Evolutionary conservation across 2,888 invertebrate species (phyloP), one percentile per base, ranked within the genome.

Genomic region (Leucophora obtusa): DNA sequence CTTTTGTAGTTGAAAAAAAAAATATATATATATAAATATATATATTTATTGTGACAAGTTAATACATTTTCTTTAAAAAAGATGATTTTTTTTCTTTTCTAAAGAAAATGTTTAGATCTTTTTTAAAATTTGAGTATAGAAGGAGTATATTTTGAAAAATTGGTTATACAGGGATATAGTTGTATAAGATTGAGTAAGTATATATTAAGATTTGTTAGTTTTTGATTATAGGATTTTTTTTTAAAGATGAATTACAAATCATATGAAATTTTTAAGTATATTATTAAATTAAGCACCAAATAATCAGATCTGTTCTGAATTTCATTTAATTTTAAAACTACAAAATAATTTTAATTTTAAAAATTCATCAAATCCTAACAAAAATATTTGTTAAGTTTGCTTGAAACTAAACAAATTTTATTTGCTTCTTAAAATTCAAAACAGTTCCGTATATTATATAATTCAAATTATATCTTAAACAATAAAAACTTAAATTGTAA

Each of bases 261-360:
- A 58, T 60, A 58, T 28, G 24, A 56, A 7, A 51, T 58, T 74
- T 66, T 35, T 18, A 33, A 28, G 33, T 15, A 43, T 75, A 54
- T 78, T 68, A 43, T 72, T 75, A 72, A 75, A 79, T 79, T 68
- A 79, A 82, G 79, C 79, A 82, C 79, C 82, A 82, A 77, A 80
- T 60, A 11, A 71, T 76, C 5, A 56, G 63, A 33, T 59, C 63
- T 54, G 54, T 56, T 71, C 7, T 17, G 14, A 33, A 56, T 5
- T n/a, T 47, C 11, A 1, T 43, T 35, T 10, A 35, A 35, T 7
- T 35, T 35, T 43, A 43, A 43, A 11, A n/a, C n/a, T n/a, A n/a
- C n/a, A 43, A 43, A 47, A 47, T n/a, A 47, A 47, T 47, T 47
- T 15, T 47, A 14, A 47, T 47, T 38, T 38, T 38, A 14, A 38